Base-by-base conservation (phyloP, 2,113 vertebrate genomes). In the Speoplatyrhinus poulsoni region DNA sequence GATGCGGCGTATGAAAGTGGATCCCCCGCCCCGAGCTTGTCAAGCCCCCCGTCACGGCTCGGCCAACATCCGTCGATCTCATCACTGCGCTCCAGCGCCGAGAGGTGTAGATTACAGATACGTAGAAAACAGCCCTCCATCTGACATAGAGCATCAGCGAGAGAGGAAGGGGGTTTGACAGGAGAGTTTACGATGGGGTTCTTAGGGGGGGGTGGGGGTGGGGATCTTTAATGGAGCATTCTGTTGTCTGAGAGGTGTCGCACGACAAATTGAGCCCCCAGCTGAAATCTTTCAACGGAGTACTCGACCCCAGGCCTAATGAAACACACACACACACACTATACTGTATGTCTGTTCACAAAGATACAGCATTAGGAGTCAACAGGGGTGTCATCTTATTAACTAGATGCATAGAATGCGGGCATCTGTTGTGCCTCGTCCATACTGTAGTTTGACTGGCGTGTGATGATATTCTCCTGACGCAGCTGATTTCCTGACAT, bases 71-170 rank as follows among this genome's bases (percentile, higher is more conserved):
- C 10, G 77, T 26, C 26, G 72, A 76, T 86, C 82, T 75, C 62
- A 61, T 79, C 68, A 46, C 59, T 63, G 76, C 73, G 73, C 68
- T 78, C 77, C 75, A 75, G 73, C 80, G 74, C 11, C 32, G 67
- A 78, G 85, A 76, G 76, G 87, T 87, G 87, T 87, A 72, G 74
- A 89, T 91, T 88, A 90, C 88, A 87, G 87, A 84, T 79, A 77
- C 70, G 26, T 50, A 72, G 81, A 65, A 61, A 52, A 36, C 73
- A 56, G 60, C 72, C 69, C 84, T 70, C 66, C 64, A 64, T 74
- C 60, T 72, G 80, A 80, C 82, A 80, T 67, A 9, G 56, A 36
- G 56, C 12, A 1, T 19, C 17, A 19, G 36, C 7, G 12, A 15
- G 16, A 41, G 17, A 58, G 19, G 36, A 49, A 46, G 52, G 52